Base-by-base conservation (phyloP, 2,113 vertebrate species). In the Embiotoca jacksoni region DNA sequence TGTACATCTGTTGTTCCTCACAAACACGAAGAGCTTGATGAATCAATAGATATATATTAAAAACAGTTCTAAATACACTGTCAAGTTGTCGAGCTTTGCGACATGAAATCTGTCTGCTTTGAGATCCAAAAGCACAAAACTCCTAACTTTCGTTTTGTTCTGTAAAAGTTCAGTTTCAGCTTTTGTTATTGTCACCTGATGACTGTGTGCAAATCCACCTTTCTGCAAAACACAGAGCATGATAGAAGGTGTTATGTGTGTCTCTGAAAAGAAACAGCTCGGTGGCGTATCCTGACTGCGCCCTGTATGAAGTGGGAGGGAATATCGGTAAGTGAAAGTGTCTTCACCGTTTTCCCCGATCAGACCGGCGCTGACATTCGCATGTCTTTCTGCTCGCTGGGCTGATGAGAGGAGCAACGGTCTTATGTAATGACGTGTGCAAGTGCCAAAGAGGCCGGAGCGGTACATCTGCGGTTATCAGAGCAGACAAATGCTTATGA, bases 221-320 rank as follows among this genome's bases (percentile, higher is more conserved):
- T 14, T 1, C 16, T 9, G 7, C 1, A 58, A 49, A 33, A 11
- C 23, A 39, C 2, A 7, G 11, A 49, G 13, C 6, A 30, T 68
- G 10, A 68, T 3, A 15, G 15, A 32, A 39, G 10, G 0, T 57
- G 41, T 23, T 60, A 10, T 55, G 3, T 52, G 0, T 69, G 33
- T 82, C 49, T 69, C 36, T 57, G 82, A 63, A 69, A 89, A 97
- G 95, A 79, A 95, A 95, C 58, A 94, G 93, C 61, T 90, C 94
- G 0, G 8, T 59, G 2, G 88, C 89, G 3, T 83, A 87, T 10
- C 83, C 91, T 0, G 94, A 92, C 82, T 86, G 94, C 23, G 89
- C 94, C 63, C 80, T 97, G 6, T 97, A 94, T 52, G 96, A 98
- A 95, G 95, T 96, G 36, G 96, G 96, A 70, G 96, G 96, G 14